A percentile compares a stretch with the other conserved stretches of the same genome.
Conservation (phyloP, 2,113 vertebrate species). For the Alligator mississippiensis region DNA sequence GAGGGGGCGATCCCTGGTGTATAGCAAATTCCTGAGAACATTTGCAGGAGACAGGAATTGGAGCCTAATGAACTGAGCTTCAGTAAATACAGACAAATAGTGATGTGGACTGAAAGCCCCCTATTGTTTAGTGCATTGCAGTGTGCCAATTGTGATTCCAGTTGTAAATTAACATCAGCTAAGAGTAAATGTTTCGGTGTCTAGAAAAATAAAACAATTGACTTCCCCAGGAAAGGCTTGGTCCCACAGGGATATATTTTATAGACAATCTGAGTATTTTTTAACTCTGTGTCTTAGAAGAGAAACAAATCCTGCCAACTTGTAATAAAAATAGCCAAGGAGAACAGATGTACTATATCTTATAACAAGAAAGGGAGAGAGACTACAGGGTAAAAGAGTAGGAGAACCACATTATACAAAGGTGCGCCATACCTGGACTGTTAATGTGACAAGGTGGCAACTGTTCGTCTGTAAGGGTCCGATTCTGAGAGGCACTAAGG, state of each 20-base stretch:
- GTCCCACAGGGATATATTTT: slow-evolving; percentile 24
- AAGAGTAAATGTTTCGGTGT: slow-evolving; percentile 52
- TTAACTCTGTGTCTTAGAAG: neutral
- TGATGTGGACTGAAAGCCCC: slow-evolving; percentile 31
- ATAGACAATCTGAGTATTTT: slow-evolving; percentile 2
- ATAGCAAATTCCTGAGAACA: slow-evolving; percentile 12
- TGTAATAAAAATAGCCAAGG: slow-evolving; percentile 24
- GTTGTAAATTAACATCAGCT: slow-evolving; percentile 54
- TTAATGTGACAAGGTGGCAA: neutral
- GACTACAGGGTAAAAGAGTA: neutral
- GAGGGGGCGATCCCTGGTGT: slow-evolving; percentile 17
- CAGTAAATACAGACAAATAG: slow-evolving; percentile 58
- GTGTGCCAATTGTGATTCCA: slow-evolving; percentile 52
- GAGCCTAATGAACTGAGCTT: slow-evolving; percentile 46
- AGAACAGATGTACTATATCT: slow-evolving; percentile 37
- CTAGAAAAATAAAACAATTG: slow-evolving; percentile 14
- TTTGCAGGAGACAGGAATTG: slow-evolving; percentile 26
- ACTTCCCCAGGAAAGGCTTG: slow-evolving; percentile 15
- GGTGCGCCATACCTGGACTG: neutral
- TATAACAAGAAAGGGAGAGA: slow-evolving; percentile 1
- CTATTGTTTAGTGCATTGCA: slow-evolving; percentile 33
- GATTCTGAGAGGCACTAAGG: neutral
- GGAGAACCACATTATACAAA: neutral
- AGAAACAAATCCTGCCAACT: slow-evolving; percentile 27
- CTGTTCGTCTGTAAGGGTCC: neutral